phyloP scores from a whole-genome alignment of 1,140 invertebrate genomes.

The Pectinophora gossypiella region DNA sequence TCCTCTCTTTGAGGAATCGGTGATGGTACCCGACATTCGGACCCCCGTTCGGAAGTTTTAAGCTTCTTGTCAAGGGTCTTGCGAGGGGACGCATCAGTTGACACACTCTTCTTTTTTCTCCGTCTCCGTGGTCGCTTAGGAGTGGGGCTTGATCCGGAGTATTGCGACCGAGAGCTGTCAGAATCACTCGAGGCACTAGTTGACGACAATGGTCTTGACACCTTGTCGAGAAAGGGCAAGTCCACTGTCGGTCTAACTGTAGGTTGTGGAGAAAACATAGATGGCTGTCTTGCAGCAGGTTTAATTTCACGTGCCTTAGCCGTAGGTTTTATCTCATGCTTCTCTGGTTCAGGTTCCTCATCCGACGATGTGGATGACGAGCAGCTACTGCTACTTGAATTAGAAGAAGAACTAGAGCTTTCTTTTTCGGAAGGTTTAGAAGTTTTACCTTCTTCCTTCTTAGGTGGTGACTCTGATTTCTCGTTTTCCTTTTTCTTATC shows the following conservation, averaged over 20 bases:
- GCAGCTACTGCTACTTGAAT: slow-evolving; percentile 64
- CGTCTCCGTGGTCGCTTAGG: slow-evolving; percentile 57
- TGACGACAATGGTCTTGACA: slow-evolving; percentile 72
- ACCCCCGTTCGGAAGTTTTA: slow-evolving; percentile 89
- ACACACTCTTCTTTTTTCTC: slow-evolving; percentile 54
- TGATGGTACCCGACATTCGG: slow-evolving; percentile 84
- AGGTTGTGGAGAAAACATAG: slow-evolving; percentile 60
- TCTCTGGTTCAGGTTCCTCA: slow-evolving; percentile 57
- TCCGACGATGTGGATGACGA: slow-evolving; percentile 74
- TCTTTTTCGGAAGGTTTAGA: slow-evolving; percentile 47
- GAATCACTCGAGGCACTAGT: slow-evolving; percentile 74
- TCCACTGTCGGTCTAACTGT: slow-evolving; percentile 56
- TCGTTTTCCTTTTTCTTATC: slow-evolving; percentile 66
- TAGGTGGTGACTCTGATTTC: slow-evolving; percentile 53
- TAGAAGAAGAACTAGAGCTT: slow-evolving; percentile 69
- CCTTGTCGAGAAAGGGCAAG: slow-evolving; percentile 79
- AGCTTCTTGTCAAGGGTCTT: slow-evolving; percentile 88
- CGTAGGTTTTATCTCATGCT: slow-evolving; percentile 52
- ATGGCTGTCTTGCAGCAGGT: slow-evolving; percentile 46
- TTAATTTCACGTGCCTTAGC: slow-evolving; percentile 63
- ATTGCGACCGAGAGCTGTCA: slow-evolving; percentile 60
- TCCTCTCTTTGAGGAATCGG: slow-evolving; percentile 84
- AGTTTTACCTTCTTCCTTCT: slow-evolving; percentile 61
- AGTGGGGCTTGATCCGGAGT: slow-evolving; percentile 55
- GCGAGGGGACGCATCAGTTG: slow-evolving; percentile 69